Evolutionary conservation across 2,888 invertebrate genomes (phyloP), one percentile per base, ranked within the genome.

Genomic region (Amiota minor): DNA sequence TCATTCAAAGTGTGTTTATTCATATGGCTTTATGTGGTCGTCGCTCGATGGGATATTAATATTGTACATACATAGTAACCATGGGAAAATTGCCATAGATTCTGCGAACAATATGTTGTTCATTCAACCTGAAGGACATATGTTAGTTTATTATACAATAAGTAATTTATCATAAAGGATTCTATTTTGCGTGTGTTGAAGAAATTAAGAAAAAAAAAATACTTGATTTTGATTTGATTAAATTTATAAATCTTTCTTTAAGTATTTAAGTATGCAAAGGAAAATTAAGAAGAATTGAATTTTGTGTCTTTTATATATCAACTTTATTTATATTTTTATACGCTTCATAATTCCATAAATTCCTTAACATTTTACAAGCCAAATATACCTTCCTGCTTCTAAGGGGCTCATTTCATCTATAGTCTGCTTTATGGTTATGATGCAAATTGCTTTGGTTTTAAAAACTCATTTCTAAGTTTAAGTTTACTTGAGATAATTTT

Each of bases 321-420:
- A 53, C 14, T 53, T 12, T 14, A 18, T n/a, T 1, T 4, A 18
- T 59, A 59, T 16, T 16, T 59, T 59, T 16, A n/a, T 59, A 18
- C 20, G 56, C 56, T 18, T 59, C 56, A 59, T 59, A 59, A 59
- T 20, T 16, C 20, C 56, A 59, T 59, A 59, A 18, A 59, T 59
- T 59, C 18, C 9, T 59, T 20, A 6, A 20, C 18, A 18, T 59
- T 20, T 53, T 9, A 59, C 20, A 18, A 8, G 56, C 18, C n/a
- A n/a, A 59, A 18, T 59, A 18, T 59, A 11, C 18, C 11, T 59
- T 18, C 20, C 3, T 59, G 9, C 56, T 18, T n/a, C 35, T 8
- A 2, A 35, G 35, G 35, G 35, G 35, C 2, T 6, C 35, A 35
- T 35, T 35, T 35, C 6, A 8, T 35, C 2, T 35, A 6, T 35